Base-by-base conservation (phyloP, 2,113 vertebrate species). In the Hucho hucho region DNA sequence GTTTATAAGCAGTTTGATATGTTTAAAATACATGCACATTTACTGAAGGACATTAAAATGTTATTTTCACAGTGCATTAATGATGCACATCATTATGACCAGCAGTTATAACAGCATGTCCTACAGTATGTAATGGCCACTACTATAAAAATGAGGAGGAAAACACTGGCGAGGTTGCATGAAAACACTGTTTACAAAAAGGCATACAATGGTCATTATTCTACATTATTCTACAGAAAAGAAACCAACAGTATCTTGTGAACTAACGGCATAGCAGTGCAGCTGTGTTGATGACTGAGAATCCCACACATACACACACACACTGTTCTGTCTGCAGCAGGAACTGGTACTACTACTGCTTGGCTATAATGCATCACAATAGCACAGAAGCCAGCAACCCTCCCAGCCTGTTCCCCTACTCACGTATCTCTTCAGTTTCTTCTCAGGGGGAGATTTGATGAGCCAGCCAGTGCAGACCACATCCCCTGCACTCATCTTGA, bases 371-470 rank as follows among this genome's bases (percentile, higher is more conserved):
- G 73, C 64, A 58, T 78, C 47, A 58, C 29, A 68, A 85, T 76
- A 87, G 81, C 75, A 85, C 79, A 85, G 71, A 86, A 72, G 66
- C 77, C 61, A 68, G 18, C 66, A 43, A 65, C 56, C 56, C 70
- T 56, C 63, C 74, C 67, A 1, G 78, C 26, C 68, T 76, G 75
- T 72, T 75, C 75, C 77, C 49, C 77, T 92, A 98, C 97, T 98
- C 93, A 99, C 97, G 87, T 97, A 98, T 96, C 97, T 93, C 92
- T 97, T 98, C 43, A 99, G 94, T 90, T 99, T 99, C 92, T 95
- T 98, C 91, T 99, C 98, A 4, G 98, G 98, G 83, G 97, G 98
- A 37, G 98, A 99, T 93, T 98, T 99, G 88, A 98, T 95, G 81
- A 99, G 96, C 98, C 98, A 99, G 87, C 98, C 97, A 7, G 92